phyloP scores from a whole-genome alignment of 2,113 vertebrate genomes.

The Hyperopisus bebe region DNA sequence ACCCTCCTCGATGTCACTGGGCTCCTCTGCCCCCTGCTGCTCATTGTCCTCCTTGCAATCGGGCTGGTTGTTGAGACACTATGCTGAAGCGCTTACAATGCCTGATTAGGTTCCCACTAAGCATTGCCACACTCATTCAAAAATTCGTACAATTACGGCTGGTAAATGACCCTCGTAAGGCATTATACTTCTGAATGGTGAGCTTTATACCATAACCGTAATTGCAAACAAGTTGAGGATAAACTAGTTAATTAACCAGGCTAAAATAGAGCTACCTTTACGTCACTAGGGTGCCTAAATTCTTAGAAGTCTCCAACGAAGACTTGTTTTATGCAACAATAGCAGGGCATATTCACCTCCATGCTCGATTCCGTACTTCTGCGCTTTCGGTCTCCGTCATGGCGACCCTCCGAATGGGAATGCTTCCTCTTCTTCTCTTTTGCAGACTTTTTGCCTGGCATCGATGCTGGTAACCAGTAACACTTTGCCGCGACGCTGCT shows the following conservation, averaged over 20 bases:
- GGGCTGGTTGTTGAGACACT: conserved; percentile 48
- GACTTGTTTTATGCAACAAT: neutral
- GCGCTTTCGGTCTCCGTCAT: conserved; percentile 40
- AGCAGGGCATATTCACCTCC: conserved; percentile 38
- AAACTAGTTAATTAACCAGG: neutral
- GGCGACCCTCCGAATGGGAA: conserved; percentile 41
- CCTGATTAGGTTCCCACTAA: neutral
- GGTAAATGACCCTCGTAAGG: neutral
- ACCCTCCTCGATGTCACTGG: conserved; percentile 89
- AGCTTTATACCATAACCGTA: neutral
- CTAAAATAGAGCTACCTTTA: neutral
- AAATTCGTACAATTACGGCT: neutral
- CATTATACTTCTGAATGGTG: neutral
- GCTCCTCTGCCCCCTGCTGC: conserved; percentile 65
- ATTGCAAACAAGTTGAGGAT: neutral
- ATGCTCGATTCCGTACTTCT: conserved; percentile 35
- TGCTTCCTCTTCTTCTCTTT: conserved; percentile 59
- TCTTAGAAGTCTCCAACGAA: neutral
- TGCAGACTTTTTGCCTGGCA: conserved; percentile 55
- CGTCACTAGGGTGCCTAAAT: neutral
- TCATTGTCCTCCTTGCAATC: conserved; percentile 62
- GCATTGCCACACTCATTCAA: neutral
- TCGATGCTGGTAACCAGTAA: conserved; percentile 24
- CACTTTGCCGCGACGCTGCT: neutral
- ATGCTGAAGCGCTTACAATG: neutral